Conservation (phyloP, 1,140 invertebrate genomes). For the Gryllus bimaculatus region DNA sequence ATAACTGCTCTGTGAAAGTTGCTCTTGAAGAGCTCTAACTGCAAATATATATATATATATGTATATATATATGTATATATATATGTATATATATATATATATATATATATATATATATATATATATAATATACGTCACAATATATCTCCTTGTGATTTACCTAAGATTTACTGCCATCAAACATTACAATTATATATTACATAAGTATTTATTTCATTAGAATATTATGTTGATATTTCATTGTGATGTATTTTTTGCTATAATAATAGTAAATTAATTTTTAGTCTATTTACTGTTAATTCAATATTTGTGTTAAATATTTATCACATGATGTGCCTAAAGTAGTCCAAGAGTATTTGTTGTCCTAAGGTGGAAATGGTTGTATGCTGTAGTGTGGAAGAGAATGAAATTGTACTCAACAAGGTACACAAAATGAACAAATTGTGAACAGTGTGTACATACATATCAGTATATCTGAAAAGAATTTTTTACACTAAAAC, state of each 20-base stretch:
- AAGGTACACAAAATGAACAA: not conserved
- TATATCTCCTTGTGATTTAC: not conserved
- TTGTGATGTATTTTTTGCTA: not conserved
- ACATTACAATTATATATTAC: not conserved
- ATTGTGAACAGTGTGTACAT: not conserved
- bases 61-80: too few species aligned
- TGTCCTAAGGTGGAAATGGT: not conserved
- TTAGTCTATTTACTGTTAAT: too few species aligned
- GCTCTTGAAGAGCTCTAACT: too few species aligned
- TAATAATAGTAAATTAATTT: not conserved
- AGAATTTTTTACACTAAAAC: not conserved
- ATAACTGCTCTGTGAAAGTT: too few species aligned
- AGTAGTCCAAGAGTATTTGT: not conserved
- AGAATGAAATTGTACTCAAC: conserved; percentile 1
- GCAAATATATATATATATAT: not conserved
- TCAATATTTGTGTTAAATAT: not conserved
- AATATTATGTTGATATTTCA: not conserved
- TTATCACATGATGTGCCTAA: not conserved
- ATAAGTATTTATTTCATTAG: not conserved
- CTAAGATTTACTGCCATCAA: not conserved
- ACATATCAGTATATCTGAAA: conserved; percentile 2
- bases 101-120: too few species aligned
- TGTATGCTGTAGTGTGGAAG: not conserved
- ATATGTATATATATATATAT: too few species aligned
- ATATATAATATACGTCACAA: not conserved